phyloP scores from a whole-genome alignment of 2,113 vertebrate genomes.

The Paradisaea rubra region DNA sequence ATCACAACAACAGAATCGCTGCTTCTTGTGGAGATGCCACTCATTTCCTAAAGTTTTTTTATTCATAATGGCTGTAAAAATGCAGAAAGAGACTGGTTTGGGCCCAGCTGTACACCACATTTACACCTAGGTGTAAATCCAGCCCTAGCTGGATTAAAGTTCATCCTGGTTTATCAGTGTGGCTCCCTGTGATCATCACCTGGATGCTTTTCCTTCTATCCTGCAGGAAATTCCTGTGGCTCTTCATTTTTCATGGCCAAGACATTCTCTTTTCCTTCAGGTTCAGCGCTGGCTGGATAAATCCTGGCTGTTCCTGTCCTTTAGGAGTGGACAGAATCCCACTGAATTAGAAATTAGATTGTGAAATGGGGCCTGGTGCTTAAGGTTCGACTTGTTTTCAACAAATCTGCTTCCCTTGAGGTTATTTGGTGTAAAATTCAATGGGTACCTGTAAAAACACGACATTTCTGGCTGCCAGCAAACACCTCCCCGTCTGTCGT shows the following conservation, averaged over 20 bases:
- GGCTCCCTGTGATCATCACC: neutral
- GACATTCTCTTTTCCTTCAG: neutral
- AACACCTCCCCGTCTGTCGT: neutral
- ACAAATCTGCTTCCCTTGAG: neutral
- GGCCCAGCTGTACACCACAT: neutral
- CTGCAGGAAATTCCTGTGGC: neutral
- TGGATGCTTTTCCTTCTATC: neutral
- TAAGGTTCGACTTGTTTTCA: neutral
- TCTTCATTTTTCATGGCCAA: neutral
- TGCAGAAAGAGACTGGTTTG: neutral
- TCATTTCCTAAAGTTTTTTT: accelerated
- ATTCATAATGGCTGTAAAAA: accelerated
- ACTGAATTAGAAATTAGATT: accelerated
- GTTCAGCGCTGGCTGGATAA: neutral
- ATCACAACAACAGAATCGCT: neutral
- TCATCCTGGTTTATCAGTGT: accelerated
- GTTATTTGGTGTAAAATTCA: neutral
- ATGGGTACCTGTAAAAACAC: neutral
- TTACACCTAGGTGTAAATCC: neutral
- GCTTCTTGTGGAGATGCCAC: neutral
- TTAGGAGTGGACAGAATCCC: neutral
- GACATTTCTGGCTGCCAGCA: neutral
- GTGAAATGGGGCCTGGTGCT: neutral
- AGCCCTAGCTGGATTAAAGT: neutral
- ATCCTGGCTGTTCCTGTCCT: neutral